Base-by-base conservation (phyloP, 1,140 invertebrate genomes). In the Triops longicaudatus region DNA sequence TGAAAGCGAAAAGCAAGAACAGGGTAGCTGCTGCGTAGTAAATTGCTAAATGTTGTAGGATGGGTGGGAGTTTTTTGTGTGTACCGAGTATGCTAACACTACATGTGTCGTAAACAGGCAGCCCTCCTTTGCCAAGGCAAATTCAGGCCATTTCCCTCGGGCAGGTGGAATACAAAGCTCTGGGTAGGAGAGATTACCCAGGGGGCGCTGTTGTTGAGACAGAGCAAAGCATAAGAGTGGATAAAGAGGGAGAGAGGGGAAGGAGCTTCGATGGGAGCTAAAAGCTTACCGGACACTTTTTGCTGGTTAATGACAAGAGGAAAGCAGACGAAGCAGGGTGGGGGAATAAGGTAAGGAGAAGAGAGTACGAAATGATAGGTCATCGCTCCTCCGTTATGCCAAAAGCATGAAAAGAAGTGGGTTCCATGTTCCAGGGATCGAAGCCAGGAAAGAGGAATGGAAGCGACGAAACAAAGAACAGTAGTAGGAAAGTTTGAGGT, bases 71-170 rank as follows among this genome's bases (percentile, higher is more conserved):
- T 7, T 37, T 37, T 37, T 37, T 37, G 31, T 37, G 31, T 37
- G 31, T 37, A 7, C 7, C 31, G 31, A 37, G 31, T 37, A 37
- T 37, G 7, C 7, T 63, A 44, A 63, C n/a, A 63, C 14, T 63
- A 0, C 22, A n/a, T 63, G 6, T 63, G 14, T 63, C 50, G 14
- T 14, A 63, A 63, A 63, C 14, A 63, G 50, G 7, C 50, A n/a
- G 50, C 22, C 50, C n/a, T 22, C 2, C 44, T 63, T 22, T 63
- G 50, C 22, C 17, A 63, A 63, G 50, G 50, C 14, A 14, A 63
- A 63, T 63, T 63, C 50, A 63, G 50, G 50, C 50, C 50, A 63
- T 63, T n/a, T 63, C 50, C 50, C 50, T 63, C 17, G 50, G 50
- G 50, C 50, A 63, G 50, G 50, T 63, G 50, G 10, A 63, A 22